Base-by-base conservation (phyloP, 2,888 invertebrate genomes). In the Taenaris catops region DNA sequence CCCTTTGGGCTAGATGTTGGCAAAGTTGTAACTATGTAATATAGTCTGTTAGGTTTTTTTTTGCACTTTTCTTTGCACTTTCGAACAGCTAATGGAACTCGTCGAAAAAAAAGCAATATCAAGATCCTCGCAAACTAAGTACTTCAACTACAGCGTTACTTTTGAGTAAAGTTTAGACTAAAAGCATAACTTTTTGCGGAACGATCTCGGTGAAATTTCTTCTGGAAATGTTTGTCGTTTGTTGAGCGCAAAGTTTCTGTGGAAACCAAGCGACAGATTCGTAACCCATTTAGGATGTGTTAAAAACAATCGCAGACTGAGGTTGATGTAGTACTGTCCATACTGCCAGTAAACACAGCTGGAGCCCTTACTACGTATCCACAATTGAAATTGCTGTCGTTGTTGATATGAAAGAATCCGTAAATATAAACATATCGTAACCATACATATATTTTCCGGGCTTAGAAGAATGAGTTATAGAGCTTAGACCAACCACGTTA, bases 261-360 rank as follows among this genome's bases (percentile, higher is more conserved):
- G 25, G 28, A 33, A 33, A 23, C 4, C 23, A 8, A 12, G 47
- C 49, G 67, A 63, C 58, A 62, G 63, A 50, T 53, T 52, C 57
- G 61, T 67, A 64, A 63, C 67, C 66, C 68, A 72, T 76, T 75
- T 75, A 65, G 58, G 63, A 59, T 50, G 62, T 44, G 55, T 55
- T 65, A 67, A 61, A 71, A 76, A 31, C 74, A 72, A 74, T 72
- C 58, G 61, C 60, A 58, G 63, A 59, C 61, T 56, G 56, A 62
- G 64, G 62, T 68, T 69, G 54, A 47, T 42, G 45, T 36, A 40
- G 41, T 40, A 33, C 45, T 46, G 50, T 48, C 44, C 44, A 35
- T 39, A 35, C 27, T 28, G 44, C 23, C 33, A 8, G 41, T 46
- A 34, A 43, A 44, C 33, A 38, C 45, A 45, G 38, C 38, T 41